Evolutionary conservation across 2,888 invertebrate species (phyloP).

Genomic region (Diachrysia chrysitis): DNA sequence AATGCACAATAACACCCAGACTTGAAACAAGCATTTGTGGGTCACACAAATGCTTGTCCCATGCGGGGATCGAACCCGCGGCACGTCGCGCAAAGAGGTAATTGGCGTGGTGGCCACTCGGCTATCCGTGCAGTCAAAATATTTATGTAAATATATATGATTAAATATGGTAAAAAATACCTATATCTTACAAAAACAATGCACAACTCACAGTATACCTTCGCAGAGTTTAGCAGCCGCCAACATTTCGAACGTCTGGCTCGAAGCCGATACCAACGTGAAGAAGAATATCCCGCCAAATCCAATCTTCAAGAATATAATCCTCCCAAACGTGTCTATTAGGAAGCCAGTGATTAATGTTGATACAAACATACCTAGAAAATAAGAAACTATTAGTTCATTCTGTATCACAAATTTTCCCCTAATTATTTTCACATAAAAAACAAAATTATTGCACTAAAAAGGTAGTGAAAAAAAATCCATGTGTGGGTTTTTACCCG

Average conservation of each 20-base stretch:
- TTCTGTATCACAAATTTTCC: background rate
- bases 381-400: background rate
- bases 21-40: too few species aligned
- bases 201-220: constrained; percentile 74
- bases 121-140: too few species aligned
- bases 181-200: too few species aligned
- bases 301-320: constrained; percentile 70
- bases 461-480: background rate
- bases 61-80: too few species aligned
- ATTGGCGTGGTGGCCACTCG: too few species aligned
- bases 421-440: too few species aligned
- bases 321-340: constrained; percentile 78
- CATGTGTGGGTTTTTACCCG: too few species aligned
- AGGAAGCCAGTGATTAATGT: constrained; percentile 76
- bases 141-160: too few species aligned
- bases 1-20: too few species aligned
- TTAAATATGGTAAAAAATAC: too few species aligned
- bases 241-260: constrained; percentile 73
- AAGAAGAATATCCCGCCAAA: constrained; percentile 72
- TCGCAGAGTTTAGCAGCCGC: constrained; percentile 72
- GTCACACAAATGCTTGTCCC: too few species aligned
- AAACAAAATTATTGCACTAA: background rate
- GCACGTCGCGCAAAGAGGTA: too few species aligned
- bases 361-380: constrained; percentile 75
- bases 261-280: constrained; percentile 69